phyloP scores from a whole-genome alignment of 2,888 invertebrate genomes.

The Marronus borbonicus region DNA sequence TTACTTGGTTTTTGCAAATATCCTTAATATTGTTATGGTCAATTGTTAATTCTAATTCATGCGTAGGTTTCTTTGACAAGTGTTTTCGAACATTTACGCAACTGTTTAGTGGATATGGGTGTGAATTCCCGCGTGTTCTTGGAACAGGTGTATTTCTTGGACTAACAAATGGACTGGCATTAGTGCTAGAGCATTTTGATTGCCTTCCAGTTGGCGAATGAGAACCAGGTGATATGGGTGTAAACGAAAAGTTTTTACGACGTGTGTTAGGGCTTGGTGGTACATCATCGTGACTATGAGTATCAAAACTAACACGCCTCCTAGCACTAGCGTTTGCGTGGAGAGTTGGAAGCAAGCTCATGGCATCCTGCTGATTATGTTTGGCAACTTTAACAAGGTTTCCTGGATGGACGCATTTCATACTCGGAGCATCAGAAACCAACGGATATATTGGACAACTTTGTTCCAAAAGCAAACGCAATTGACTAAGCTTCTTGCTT shows the following conservation, averaged over 20 bases:
- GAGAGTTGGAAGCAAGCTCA: slow-evolving; percentile 29
- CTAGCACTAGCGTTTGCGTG: slow-evolving; percentile 61
- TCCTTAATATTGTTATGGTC: slow-evolving; percentile 49
- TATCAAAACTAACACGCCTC: slow-evolving; percentile 76
- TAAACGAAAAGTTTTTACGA: slow-evolving; percentile 87
- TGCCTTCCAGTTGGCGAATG: slow-evolving; percentile 75
- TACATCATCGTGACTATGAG: slow-evolving; percentile 70
- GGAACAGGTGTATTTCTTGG: slow-evolving; percentile 84
- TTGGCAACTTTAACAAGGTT: slow-evolving; percentile 19
- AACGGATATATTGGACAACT: slow-evolving; percentile 43
- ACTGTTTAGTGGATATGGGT: slow-evolving; percentile 65
- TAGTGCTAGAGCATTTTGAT: slow-evolving; percentile 78
- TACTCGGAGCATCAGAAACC: slow-evolving; percentile 18
- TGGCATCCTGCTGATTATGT: slow-evolving; percentile 24
- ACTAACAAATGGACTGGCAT: slow-evolving; percentile 87
- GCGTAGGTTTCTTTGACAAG: slow-evolving; percentile 61
- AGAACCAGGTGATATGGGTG: slow-evolving; percentile 88
- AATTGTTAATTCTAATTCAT: slow-evolving; percentile 58
- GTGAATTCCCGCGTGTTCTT: slow-evolving; percentile 76
- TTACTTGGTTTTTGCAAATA: slow-evolving; percentile 44
- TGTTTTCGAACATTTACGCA: slow-evolving; percentile 53
- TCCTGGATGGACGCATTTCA: slow-evolving; percentile 19
- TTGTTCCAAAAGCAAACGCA: slow-evolving; percentile 76
- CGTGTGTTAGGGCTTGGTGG: slow-evolving; percentile 85
- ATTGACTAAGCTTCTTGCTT: slow-evolving; percentile 78